Percentiles rank a stretch among this genome's conserved stretches.
phyloP scores from a whole-genome alignment of 2,797 vertebrate genomes.

The Furcifer pardalis region DNA sequence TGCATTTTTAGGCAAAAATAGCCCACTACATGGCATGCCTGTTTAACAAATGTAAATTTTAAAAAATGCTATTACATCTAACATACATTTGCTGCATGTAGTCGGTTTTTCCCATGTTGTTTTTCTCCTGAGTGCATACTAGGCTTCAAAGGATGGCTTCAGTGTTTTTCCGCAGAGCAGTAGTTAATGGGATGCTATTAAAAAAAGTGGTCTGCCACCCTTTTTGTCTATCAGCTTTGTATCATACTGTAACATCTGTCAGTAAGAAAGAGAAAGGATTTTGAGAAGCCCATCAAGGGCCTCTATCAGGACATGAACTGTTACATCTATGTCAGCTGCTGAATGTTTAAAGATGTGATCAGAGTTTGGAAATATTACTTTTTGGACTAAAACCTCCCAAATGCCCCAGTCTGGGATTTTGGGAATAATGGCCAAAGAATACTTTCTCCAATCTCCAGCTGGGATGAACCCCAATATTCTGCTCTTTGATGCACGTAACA shows the following conservation, averaged over 20 bases:
- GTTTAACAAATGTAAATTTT: no score
- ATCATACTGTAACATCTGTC: slow-evolving; percentile 24
- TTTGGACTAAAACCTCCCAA: background rate
- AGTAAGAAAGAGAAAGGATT: background rate
- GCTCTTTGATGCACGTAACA: background rate
- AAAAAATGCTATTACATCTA: background rate
- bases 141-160: slow-evolving; percentile 4
- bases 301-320: background rate
- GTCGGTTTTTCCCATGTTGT: background rate
- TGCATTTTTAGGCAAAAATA: background rate
- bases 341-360: background rate
- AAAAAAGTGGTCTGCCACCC: background rate
- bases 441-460: background rate
- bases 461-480: background rate
- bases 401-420: background rate
- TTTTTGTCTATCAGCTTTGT: slow-evolving; percentile 4
- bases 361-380: background rate
- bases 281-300: background rate
- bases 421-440: background rate
- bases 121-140: background rate
- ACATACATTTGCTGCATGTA: background rate
- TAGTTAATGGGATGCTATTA: slow-evolving; percentile 23
- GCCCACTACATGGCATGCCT: no score
- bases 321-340: background rate
- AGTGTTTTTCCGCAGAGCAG: background rate